A percentile compares a stretch with the other conserved stretches of the same genome.
phyloP scores from a whole-genome alignment of 2,888 invertebrate genomes.

The Ctena decussata region DNA sequence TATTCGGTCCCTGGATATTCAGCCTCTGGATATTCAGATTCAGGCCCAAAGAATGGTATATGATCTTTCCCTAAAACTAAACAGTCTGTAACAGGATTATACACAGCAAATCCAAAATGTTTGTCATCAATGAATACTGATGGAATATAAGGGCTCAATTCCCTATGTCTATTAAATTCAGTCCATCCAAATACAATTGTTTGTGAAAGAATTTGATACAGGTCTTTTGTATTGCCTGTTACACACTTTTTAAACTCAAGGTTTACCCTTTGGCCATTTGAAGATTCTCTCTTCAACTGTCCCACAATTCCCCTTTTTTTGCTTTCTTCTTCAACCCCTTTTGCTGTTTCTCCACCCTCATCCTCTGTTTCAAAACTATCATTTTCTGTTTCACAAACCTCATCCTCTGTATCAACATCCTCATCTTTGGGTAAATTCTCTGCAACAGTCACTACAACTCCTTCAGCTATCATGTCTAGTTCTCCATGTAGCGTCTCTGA shows the following conservation, averaged over 20 bases:
- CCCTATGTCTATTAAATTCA: not conserved
- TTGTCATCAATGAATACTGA: not conserved
- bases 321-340: no score
- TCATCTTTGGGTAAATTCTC: not conserved
- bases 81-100: not conserved
- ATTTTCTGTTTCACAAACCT: not conserved
- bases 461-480: not conserved
- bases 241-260: not conserved
- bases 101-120: not conserved
- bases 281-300: no score
- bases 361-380: not conserved
- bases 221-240: not conserved
- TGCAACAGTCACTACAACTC: not conserved
- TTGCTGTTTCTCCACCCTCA: not conserved
- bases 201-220: not conserved
- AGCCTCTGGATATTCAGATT: not conserved
- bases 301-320: no score
- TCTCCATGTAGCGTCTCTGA: not conserved
- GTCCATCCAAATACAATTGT: constrained; percentile 4
- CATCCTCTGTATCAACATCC: not conserved
- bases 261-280: no score
- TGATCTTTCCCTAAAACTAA: not conserved
- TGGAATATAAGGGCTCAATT: constrained; percentile 6
- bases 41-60: not conserved
- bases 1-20: not conserved